Evolutionary conservation across 2,113 vertebrate species (phyloP), one percentile per base, ranked within the genome.

Genomic region (Chaetodon auriga): DNA sequence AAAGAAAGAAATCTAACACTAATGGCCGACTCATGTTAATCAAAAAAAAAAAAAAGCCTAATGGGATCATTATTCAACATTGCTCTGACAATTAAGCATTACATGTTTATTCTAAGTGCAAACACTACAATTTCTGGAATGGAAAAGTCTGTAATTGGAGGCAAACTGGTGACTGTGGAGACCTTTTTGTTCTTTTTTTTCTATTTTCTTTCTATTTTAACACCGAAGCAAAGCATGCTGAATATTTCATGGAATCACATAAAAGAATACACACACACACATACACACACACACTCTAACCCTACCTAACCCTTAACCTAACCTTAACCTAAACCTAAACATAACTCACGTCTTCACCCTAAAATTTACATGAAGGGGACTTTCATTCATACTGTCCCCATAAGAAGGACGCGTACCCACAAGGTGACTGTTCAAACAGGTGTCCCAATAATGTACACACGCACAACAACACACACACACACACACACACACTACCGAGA

Each of bases 11-110:
- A 86, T 89, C 69, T 65, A 79, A 86, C 19, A 53, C 88, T 86
- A 91, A 89, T 83, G 85, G 81, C 68, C 10, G 36, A 62, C 57
- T 78, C 58, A 68, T 23, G 83, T 66, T 82, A 87, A 87, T 81
- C 68, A 45, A 60, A 75, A 78, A 79, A 84, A 45, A 60, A 75
- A 78, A 79, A 84, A 48, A 83, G 53, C 61, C 49, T 85, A 90
- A 87, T 87, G 73, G 80, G 78, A 72, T 87, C 46, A 87, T 87
- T 87, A 88, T 85, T 90, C 65, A 89, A 69, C 74, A 76, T 72
- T 82, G 19, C 60, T 82, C 78, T 64, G 62, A 86, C 78, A 88
- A 89, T 92, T 92, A 87, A 68, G 63, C 70, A 49, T 62, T 75
- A 87, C 70, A 78, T 84, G 87, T 90, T 90, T 88, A 81, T 90